phyloP scores from a whole-genome alignment of 2,797 vertebrate genomes.

The Rhinichthys osculus region DNA sequence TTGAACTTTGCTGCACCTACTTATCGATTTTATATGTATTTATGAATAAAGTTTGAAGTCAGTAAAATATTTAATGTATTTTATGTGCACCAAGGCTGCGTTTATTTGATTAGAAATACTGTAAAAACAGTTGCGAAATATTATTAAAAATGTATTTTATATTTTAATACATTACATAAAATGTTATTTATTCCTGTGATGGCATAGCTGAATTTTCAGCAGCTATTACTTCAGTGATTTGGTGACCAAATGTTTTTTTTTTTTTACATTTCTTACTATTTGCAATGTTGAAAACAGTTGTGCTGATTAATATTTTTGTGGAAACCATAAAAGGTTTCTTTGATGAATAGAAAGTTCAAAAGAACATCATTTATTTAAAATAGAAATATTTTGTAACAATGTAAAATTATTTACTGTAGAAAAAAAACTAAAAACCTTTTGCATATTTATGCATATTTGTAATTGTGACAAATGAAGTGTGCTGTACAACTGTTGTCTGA shows the following conservation, averaged over 20 bases:
- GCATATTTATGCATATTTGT: not conserved
- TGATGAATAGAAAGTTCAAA: not conserved
- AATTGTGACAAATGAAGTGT: not conserved
- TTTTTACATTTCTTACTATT: too few species aligned
- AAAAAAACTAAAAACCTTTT: too few species aligned
- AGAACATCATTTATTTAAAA: not conserved
- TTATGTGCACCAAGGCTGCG: not conserved
- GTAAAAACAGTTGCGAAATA: not conserved
- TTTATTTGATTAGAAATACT: not conserved
- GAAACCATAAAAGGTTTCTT: not conserved
- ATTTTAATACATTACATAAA: not conserved
- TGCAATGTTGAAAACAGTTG: too few species aligned
- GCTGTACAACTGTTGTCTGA: not conserved
- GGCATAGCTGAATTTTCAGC: not conserved
- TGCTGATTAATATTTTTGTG: not conserved
- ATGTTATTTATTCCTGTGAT: not conserved
- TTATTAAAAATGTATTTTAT: not conserved
- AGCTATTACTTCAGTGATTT: not conserved
- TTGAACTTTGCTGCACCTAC: not conserved
- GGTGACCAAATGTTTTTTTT: not conserved
- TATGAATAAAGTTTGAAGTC: not conserved
- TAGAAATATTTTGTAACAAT: not conserved
- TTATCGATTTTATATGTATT: not conserved
- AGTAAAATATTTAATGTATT: not conserved
- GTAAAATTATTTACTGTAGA: not conserved